Evolutionary conservation across 1,140 invertebrate genomes (phyloP).

Genomic region (Lucilia sericata): DNA sequence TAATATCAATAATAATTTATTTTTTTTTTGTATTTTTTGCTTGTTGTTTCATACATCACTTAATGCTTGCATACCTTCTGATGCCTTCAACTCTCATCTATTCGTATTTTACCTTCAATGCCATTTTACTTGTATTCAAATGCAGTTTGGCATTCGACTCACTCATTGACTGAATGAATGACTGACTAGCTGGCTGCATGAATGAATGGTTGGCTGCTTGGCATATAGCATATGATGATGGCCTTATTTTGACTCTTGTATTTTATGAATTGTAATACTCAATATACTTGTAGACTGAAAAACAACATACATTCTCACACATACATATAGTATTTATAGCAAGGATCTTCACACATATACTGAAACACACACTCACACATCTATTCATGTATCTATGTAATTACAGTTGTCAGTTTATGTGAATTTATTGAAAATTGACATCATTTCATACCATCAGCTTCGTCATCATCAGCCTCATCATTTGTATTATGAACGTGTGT

Average conservation of each 20-base stretch:
- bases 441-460: constrained; percentile 11
- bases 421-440: constrained; percentile 41
- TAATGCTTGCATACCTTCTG: not conserved
- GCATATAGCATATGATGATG: not conserved
- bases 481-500: not conserved
- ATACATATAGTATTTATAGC: too few relatives aligned
- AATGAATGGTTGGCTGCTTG: not conserved
- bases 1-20: not conserved
- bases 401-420: constrained; percentile 42
- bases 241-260: constrained; percentile 17
- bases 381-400: not conserved
- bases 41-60: not conserved
- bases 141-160: not conserved
- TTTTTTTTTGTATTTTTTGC: not conserved
- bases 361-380: not conserved
- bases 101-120: not conserved
- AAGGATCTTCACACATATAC: too few relatives aligned
- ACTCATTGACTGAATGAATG: not conserved
- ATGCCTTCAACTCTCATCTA: not conserved
- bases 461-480: constrained; percentile 7
- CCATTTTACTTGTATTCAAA: not conserved
- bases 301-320: not conserved
- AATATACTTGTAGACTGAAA: not conserved
- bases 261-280: constrained; percentile 14
- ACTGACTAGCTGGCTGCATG: not conserved